Evolutionary conservation across 2,113 vertebrate species (phyloP).

Genomic region (Colius striatus): DNA sequence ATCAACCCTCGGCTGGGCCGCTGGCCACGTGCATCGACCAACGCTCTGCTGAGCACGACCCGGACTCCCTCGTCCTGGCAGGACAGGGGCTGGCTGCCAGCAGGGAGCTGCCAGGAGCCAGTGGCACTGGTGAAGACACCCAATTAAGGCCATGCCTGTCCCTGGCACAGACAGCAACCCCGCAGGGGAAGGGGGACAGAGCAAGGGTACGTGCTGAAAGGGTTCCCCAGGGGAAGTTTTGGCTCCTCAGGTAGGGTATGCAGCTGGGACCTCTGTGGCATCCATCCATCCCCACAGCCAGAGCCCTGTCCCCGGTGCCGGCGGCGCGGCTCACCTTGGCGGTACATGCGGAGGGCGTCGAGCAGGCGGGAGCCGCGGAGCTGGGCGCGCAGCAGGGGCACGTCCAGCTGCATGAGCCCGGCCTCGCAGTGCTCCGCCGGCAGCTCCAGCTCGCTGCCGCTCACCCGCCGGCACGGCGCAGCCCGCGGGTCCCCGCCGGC

Average conservation of each 20-base stretch:
- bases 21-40: slow-evolving; percentile 40
- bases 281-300: not conserved
- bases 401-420: slow-evolving; percentile 90
- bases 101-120: not conserved
- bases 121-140: slow-evolving; percentile 1
- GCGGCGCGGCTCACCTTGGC: slow-evolving; percentile 78
- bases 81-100: slow-evolving; percentile 9
- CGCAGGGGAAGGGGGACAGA: not conserved
- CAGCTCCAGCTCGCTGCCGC: slow-evolving; percentile 82
- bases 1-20: slow-evolving; percentile 61
- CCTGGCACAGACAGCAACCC: not conserved
- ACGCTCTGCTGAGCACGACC: slow-evolving; percentile 11
- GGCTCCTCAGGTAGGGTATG: rapidly evolving
- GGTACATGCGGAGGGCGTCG: slow-evolving; percentile 92
- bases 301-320: not conserved
- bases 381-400: slow-evolving; percentile 90
- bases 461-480: slow-evolving; percentile 76
- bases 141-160: slow-evolving; percentile 61
- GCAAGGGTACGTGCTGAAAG: not conserved
- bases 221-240: not conserved
- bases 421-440: slow-evolving; percentile 87
- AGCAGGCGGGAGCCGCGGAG: slow-evolving; percentile 92
- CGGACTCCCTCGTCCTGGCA: not conserved
- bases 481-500: slow-evolving; percentile 78
- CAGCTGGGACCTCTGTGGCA: rapidly evolving